phyloP scores from a whole-genome alignment of 2,888 invertebrate species.

The Thera britannica region DNA sequence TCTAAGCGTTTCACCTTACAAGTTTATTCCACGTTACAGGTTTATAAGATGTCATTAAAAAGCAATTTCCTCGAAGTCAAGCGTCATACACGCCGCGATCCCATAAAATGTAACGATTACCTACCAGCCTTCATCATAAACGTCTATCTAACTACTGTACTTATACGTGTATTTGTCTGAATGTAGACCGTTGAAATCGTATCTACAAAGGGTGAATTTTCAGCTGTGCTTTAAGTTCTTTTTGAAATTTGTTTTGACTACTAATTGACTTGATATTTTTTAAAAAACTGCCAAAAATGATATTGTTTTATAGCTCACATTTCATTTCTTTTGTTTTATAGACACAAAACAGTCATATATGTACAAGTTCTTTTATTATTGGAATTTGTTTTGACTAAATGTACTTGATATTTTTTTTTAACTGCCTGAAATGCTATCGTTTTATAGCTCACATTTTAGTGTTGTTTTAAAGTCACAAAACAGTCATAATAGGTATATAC shows the following conservation, averaged over 20 bases:
- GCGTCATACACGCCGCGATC: slow-evolving; percentile 28
- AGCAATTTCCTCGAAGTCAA: slow-evolving; percentile 29
- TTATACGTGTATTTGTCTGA: slow-evolving; percentile 11
- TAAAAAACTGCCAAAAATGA: too few relatives aligned
- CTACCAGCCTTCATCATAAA: slow-evolving; percentile 23
- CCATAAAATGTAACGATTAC: slow-evolving; percentile 34
- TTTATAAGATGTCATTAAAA: slow-evolving; percentile 34
- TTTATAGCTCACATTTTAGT: too few relatives aligned
- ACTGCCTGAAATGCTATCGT: too few relatives aligned
- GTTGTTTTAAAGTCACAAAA: too few relatives aligned
- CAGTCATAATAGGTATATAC: too few relatives aligned
- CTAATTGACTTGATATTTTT: too few relatives aligned
- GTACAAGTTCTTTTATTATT: background rate
- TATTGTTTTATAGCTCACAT: too few relatives aligned
- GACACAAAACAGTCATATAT: too few relatives aligned
- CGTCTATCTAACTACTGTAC: slow-evolving; percentile 6
- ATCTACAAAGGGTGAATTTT: background rate
- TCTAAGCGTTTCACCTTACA: slow-evolving; percentile 17
- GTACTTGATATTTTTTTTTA: too few relatives aligned
- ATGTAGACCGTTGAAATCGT: slow-evolving; percentile 6
- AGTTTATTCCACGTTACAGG: slow-evolving; percentile 29
- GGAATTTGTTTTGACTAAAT: too few relatives aligned
- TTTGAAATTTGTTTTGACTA: too few relatives aligned
- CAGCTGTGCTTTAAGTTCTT: background rate
- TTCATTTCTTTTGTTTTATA: too few relatives aligned